phyloP scores from a whole-genome alignment of 2,888 invertebrate species.

The Phortica okadai region DNA sequence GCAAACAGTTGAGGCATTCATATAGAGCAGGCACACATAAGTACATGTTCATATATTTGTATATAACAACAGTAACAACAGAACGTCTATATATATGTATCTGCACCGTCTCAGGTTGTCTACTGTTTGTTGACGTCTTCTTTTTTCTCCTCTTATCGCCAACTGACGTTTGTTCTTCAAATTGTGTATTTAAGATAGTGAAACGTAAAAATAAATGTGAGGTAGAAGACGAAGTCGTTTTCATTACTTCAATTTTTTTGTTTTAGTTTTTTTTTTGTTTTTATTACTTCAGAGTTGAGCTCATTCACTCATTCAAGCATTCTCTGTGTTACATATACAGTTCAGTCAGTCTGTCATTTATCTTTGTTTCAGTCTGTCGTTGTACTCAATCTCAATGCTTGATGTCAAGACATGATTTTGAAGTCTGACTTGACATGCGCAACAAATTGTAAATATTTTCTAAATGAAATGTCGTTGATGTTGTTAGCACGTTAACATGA shows the following conservation, averaged over 20 bases:
- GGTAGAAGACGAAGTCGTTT: constrained; percentile 3
- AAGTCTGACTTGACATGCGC: constrained; percentile 23
- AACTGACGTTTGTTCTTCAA: constrained; percentile 71
- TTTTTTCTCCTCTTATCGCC: constrained; percentile 62
- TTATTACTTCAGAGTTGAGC: constrained; percentile 12
- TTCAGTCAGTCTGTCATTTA: constrained; percentile 19
- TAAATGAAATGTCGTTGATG: constrained; percentile 22
- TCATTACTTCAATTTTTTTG: constrained; percentile 9
- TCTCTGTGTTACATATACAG: no score
- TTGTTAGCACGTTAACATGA: neutral
- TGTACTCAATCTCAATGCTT: constrained; percentile 1
- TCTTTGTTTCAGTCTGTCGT: constrained; percentile 20
- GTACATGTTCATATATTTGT: neutral
- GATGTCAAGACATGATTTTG: constrained; percentile 1
- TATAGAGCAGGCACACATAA: neutral
- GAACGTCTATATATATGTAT: neutral
- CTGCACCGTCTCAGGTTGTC: neutral
- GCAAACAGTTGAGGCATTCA: neutral
- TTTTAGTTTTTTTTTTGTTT: constrained; percentile 4
- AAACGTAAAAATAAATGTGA: neutral
- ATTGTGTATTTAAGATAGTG: constrained; percentile 70
- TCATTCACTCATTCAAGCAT: constrained; percentile 22
- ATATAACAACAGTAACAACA: neutral
- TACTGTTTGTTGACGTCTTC: constrained; percentile 15
- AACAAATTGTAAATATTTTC: constrained; percentile 27